Evolutionary conservation across 2,113 vertebrate species (phyloP).

Genomic region (Anas platyrhynchos): DNA sequence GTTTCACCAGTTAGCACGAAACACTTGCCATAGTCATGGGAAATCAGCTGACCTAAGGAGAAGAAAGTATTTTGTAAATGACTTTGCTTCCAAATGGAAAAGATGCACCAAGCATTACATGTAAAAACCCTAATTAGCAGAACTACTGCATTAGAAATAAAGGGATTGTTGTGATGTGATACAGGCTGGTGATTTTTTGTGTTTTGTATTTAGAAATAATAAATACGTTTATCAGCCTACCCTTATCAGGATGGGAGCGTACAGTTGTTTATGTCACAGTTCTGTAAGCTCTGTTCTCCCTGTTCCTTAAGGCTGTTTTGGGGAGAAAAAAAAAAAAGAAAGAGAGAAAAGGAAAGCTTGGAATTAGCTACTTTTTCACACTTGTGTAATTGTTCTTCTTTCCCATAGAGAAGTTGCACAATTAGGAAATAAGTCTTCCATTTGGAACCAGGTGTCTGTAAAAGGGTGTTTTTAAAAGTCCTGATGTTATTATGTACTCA

Average conservation of each 20-base stretch:
- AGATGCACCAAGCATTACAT: neutral
- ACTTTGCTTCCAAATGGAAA: neutral
- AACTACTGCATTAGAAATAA: neutral
- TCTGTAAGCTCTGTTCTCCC: neutral
- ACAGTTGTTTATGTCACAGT: accelerated
- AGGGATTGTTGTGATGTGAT: neutral
- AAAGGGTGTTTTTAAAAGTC: neutral
- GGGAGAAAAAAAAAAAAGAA: neutral
- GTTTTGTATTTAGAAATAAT: neutral
- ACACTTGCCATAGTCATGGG: neutral
- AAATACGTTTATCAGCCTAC: neutral
- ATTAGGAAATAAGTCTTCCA: neutral
- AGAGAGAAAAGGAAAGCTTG: neutral
- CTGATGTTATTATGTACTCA: neutral
- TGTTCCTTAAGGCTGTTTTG: neutral
- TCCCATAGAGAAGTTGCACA: neutral
- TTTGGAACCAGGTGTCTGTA: neutral
- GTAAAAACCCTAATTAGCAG: neutral
- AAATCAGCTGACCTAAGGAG: neutral
- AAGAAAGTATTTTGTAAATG: neutral
- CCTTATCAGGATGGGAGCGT: neutral
- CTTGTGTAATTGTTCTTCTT: neutral
- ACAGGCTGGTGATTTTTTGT: neutral
- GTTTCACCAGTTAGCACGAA: neutral
- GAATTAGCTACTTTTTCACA: neutral